phyloP scores from a whole-genome alignment of 1,140 invertebrate genomes.

The Parasteatoda tepidariorum region DNA sequence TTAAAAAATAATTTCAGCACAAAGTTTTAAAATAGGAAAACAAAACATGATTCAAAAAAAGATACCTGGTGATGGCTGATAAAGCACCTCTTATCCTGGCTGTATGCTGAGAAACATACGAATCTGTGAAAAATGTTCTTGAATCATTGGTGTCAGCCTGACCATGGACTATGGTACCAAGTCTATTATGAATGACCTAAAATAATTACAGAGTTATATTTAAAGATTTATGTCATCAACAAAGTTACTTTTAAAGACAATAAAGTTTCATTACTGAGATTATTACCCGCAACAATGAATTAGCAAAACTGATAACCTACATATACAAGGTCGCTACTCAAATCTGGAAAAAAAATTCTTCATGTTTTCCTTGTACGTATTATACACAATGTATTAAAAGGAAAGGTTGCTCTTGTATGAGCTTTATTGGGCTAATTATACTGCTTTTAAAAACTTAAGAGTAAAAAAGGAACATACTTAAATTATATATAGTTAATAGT shows the following conservation, averaged over 20 bases:
- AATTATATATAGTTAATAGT: too few species aligned
- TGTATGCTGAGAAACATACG: slow-evolving; percentile 85
- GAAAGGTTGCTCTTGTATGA: too few species aligned
- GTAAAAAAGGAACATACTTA: too few species aligned
- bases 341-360: too few species aligned
- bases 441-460: too few species aligned
- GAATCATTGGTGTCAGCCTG: slow-evolving; percentile 85
- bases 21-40: neutral
- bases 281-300: too few species aligned
- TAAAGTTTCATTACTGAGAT: too few species aligned
- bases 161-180: slow-evolving; percentile 84
- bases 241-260: neutral
- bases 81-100: slow-evolving; percentile 88
- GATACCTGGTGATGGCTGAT: slow-evolving; percentile 78
- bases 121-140: slow-evolving; percentile 88
- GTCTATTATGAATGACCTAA: slow-evolving; percentile 76
- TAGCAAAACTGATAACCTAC: too few species aligned
- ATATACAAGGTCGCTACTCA: too few species aligned
- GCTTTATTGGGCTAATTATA: too few species aligned
- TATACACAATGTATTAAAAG: too few species aligned
- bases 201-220: neutral
- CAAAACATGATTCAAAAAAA: neutral
- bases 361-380: too few species aligned
- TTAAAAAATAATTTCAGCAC: neutral
- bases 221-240: neutral